These are phyloP conservation scores for Temnothorax rugatulus DNA, from an alignment of 2,888 invertebrate species.

Conservation along the genomic window DNA sequence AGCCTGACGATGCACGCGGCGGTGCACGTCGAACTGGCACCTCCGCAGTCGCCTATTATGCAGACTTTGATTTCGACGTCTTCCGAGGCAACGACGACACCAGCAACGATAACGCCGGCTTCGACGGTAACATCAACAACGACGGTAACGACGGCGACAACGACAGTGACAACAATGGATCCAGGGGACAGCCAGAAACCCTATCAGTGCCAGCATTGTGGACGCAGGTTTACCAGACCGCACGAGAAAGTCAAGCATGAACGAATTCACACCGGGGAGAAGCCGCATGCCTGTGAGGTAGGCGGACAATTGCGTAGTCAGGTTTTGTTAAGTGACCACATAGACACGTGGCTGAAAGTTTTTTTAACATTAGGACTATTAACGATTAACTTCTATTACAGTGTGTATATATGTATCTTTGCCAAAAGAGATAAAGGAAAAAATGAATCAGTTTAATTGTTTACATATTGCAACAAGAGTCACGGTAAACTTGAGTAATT, in stretches of 20 bases:
- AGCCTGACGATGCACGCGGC: constrained; percentile 92
- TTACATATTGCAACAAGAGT: neutral
- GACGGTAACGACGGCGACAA: neutral
- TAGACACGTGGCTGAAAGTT: neutral
- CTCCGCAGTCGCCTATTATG: constrained; percentile 75
- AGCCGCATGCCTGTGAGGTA: constrained; percentile 91
- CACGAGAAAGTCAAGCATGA: constrained; percentile 95
- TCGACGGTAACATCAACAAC: neutral
- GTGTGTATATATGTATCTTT: neutral
- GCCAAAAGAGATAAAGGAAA: neutral
- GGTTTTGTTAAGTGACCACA: neutral
- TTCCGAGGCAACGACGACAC: neutral
- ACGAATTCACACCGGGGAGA: constrained; percentile 94
- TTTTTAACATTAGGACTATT: neutral
- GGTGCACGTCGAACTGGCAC: constrained; percentile 87
- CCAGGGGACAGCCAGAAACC: constrained; percentile 84
- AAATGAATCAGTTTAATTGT: neutral
- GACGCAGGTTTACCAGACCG: constrained; percentile 90
- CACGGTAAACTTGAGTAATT: neutral
- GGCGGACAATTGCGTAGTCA: neutral
- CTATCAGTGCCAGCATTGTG: constrained; percentile 92
- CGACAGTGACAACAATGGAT: constrained; percentile 56
- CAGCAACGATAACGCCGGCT: neutral
- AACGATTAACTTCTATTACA: neutral
- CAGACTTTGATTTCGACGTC: neutral